A percentile compares a stretch with the other conserved stretches of the same genome.
Conservation (phyloP, 2,113 vertebrate species). For the Lampris megalopsis region DNA sequence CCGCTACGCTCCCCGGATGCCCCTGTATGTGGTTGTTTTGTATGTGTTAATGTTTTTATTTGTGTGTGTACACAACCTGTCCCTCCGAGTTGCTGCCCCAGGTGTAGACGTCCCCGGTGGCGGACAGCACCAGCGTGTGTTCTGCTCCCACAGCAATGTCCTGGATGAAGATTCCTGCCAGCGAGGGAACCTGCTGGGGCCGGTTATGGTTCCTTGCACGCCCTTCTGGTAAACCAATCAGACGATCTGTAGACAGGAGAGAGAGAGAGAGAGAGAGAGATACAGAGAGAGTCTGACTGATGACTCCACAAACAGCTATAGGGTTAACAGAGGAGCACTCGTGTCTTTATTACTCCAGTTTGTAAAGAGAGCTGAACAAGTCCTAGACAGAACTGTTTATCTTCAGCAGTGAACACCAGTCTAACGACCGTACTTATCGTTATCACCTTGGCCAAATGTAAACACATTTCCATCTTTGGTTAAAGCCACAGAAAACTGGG, state of each 20-base stretch:
- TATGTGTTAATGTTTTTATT: neutral
- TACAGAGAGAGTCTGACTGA: neutral
- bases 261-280: neutral
- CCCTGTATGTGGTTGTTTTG: neutral
- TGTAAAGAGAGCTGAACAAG: too few species aligned
- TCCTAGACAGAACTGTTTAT: too few species aligned
- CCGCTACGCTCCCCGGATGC: too few species aligned
- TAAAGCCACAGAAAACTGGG: conserved; percentile 85
- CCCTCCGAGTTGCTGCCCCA: conserved; percentile 88
- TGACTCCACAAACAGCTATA: neutral
- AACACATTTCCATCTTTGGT: conserved; percentile 83
- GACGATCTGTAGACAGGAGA: conserved; percentile 71
- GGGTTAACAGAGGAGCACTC: too few species aligned
- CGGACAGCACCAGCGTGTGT: conserved; percentile 81
- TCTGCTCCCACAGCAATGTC: conserved; percentile 83
- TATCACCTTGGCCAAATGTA: conserved; percentile 83
- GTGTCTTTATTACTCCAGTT: too few species aligned
- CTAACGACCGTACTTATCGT: too few species aligned
- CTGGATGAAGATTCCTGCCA: conserved; percentile 80
- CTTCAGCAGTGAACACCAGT: too few species aligned
- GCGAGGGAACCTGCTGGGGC: conserved; percentile 82
- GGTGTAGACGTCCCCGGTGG: conserved; percentile 82
- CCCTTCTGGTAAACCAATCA: conserved; percentile 84
- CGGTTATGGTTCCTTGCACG: conserved; percentile 84
- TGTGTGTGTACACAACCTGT: conserved; percentile 73